Conservation (phyloP, 2,888 invertebrate genomes). For the Coenonympha glycerion region DNA sequence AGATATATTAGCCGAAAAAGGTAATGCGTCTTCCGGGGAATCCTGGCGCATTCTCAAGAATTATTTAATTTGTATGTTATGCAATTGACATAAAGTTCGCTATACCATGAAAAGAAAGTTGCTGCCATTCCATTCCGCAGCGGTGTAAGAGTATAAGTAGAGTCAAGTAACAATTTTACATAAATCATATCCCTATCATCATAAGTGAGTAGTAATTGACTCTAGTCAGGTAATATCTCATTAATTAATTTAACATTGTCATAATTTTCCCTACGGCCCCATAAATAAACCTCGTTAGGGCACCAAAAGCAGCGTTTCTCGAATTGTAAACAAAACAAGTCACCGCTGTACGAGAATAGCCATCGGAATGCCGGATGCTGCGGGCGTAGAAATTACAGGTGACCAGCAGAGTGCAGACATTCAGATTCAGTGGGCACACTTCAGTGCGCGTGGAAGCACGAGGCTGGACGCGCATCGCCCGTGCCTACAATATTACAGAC, state of each 20-base stretch:
- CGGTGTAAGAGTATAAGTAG: too few relatives aligned
- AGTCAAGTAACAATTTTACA: too few relatives aligned
- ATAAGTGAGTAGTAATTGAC: too few relatives aligned
- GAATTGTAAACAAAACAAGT: slow-evolving; percentile 63
- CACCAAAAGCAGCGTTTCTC: slow-evolving; percentile 28
- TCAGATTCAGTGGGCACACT: slow-evolving; percentile 22
- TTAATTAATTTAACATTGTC: not conserved
- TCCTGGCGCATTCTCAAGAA: too few relatives aligned
- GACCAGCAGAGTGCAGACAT: slow-evolving; percentile 26
- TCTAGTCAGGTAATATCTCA: not conserved
- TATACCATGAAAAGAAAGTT: too few relatives aligned
- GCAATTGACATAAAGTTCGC: too few relatives aligned
- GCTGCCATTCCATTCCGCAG: too few relatives aligned
- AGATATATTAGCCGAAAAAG: too few relatives aligned
- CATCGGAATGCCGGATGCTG: slow-evolving; percentile 72
- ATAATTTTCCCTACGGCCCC: not conserved
- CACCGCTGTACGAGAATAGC: slow-evolving; percentile 58
- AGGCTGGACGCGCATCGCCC: slow-evolving; percentile 28
- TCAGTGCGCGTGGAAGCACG: slow-evolving; percentile 38
- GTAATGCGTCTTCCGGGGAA: too few relatives aligned
- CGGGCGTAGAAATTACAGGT: slow-evolving; percentile 37
- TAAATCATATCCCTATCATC: too few relatives aligned
- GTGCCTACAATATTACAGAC: slow-evolving; percentile 33
- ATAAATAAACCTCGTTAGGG: slow-evolving; percentile 24
- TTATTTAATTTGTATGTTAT: too few relatives aligned